A percentile compares a stretch with the other conserved stretches of the same genome.
These are phyloP conservation scores for Albula glossodonta DNA, from an alignment of 2,113 vertebrate species.

Conservation along the genomic window DNA sequence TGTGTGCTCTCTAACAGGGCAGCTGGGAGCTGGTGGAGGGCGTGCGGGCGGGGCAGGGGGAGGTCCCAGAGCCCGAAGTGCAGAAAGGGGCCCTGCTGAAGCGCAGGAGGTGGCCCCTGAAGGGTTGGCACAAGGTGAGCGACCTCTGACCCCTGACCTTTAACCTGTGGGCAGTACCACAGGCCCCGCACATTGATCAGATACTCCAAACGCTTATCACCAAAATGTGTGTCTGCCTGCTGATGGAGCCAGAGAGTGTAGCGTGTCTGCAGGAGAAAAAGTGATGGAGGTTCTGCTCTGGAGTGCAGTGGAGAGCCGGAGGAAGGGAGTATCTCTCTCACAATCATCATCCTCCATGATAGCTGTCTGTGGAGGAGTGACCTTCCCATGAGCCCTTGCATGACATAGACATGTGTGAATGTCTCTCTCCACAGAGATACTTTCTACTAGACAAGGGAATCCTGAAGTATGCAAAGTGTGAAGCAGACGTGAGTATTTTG, in stretches of 20 bases:
- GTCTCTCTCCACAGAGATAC: slow-evolving; percentile 78
- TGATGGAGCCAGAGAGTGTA: no score
- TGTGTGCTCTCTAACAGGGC: slow-evolving; percentile 69
- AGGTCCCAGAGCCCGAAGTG: slow-evolving; percentile 80
- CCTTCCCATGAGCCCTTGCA: no score
- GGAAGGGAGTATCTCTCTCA: no score
- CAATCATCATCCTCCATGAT: no score
- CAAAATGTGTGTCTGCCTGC: no score
- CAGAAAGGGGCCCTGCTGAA: slow-evolving; percentile 92
- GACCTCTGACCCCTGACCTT: not conserved
- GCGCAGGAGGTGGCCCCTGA: slow-evolving; percentile 97
- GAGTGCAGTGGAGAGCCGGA: no score
- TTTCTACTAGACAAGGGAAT: slow-evolving; percentile 93
- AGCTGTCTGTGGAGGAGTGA: no score
- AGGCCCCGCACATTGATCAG: no score
- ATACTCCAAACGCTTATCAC: no score
- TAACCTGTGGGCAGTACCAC: no score
- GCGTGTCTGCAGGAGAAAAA: no score
- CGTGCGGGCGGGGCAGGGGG: slow-evolving; percentile 75
- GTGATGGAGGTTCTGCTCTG: no score
- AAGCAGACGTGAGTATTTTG: slow-evolving; percentile 79
- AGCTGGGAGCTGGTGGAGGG: slow-evolving; percentile 97
- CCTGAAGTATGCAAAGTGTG: slow-evolving; percentile 89
- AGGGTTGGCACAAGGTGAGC: slow-evolving; percentile 83
- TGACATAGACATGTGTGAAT: not conserved